Percentiles rank a stretch among this genome's conserved stretches.
Conservation (phyloP, 2,888 invertebrate species). For the Cryptocephalus moraei region DNA sequence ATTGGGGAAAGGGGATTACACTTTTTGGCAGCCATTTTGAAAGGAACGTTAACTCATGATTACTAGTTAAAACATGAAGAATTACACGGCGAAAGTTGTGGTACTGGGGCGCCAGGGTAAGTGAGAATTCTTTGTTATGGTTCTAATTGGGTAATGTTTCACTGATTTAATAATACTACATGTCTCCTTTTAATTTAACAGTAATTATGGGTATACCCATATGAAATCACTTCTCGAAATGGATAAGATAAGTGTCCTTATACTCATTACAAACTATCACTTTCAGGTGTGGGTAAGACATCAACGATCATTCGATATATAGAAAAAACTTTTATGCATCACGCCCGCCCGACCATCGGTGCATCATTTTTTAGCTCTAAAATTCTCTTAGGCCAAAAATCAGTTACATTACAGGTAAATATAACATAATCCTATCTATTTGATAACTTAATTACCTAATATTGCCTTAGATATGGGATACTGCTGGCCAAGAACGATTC, state of each 20-base stretch:
- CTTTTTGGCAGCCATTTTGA: too few species aligned
- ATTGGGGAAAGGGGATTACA: too few species aligned
- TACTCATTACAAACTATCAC: too few species aligned
- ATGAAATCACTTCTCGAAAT: too few species aligned
- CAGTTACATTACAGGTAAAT: constrained; percentile 65
- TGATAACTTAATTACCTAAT: background rate
- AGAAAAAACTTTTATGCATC: constrained; percentile 63
- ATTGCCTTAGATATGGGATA: constrained; percentile 68
- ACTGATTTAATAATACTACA: too few species aligned
- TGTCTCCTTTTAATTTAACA: too few species aligned
- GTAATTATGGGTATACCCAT: too few species aligned
- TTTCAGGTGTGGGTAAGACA: constrained; percentile 80
- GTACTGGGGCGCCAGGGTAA: constrained; percentile 52
- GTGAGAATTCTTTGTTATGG: background rate
- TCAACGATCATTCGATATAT: constrained; percentile 74
- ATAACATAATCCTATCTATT: background rate
- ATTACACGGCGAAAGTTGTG: constrained; percentile 75
- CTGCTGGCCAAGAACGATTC: constrained; percentile 81
- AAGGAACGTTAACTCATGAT: background rate
- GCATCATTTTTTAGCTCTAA: constrained; percentile 85
- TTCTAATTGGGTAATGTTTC: too few species aligned
- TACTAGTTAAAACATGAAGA: constrained; percentile 47
- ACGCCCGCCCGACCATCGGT: constrained; percentile 76
- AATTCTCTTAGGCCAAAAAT: constrained; percentile 58
- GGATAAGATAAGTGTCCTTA: too few species aligned